phyloP scores from a whole-genome alignment of 2,888 invertebrate genomes.

The Pammene aurita region DNA sequence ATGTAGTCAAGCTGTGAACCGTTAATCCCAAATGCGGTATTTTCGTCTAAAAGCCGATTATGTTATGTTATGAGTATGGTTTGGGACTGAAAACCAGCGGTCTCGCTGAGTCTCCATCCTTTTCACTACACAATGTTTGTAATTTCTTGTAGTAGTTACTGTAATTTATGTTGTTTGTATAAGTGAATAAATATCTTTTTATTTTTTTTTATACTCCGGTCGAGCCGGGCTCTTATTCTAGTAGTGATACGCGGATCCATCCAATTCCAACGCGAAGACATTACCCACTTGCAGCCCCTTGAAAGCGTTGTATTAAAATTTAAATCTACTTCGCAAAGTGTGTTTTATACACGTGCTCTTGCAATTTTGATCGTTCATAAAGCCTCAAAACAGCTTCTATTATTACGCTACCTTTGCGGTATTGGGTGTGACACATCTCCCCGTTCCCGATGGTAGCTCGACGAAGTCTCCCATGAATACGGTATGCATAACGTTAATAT shows the following conservation, averaged over 20 bases:
- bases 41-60: slow-evolving; percentile 28
- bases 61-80: too few species aligned
- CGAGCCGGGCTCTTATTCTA: slow-evolving; percentile 19
- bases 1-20: background rate
- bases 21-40: slow-evolving; percentile 3
- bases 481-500: slow-evolving; percentile 78
- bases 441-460: slow-evolving; percentile 69
- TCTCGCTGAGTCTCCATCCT: too few species aligned
- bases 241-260: slow-evolving; percentile 58
- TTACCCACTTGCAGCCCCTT: slow-evolving; percentile 78
- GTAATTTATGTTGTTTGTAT: too few species aligned
- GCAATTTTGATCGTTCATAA: slow-evolving; percentile 83
- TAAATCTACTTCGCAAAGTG: slow-evolving; percentile 84
- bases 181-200: too few species aligned
- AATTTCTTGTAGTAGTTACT: too few species aligned
- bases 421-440: slow-evolving; percentile 78
- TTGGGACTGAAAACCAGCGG: too few species aligned
- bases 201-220: slow-evolving; percentile 8
- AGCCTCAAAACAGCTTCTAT: slow-evolving; percentile 79
- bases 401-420: slow-evolving; percentile 80
- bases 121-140: too few species aligned
- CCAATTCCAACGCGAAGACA: slow-evolving; percentile 75
- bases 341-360: slow-evolving; percentile 83
- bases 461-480: slow-evolving; percentile 74
- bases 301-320: slow-evolving; percentile 83